Base-by-base conservation (phyloP, 2,113 vertebrate genomes). In the Uria aalge region DNA sequence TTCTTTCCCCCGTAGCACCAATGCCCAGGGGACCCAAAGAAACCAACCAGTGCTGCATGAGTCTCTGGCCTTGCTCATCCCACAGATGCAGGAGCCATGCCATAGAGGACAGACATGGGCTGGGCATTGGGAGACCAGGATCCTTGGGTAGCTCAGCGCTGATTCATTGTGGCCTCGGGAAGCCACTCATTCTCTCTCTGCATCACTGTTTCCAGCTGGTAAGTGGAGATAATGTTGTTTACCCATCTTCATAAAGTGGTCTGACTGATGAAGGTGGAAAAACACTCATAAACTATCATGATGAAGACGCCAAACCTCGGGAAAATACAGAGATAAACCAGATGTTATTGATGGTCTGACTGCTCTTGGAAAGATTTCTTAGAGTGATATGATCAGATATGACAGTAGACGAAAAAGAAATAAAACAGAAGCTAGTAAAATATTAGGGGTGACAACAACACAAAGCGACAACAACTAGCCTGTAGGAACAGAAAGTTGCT, bases 211-310 rank as follows among this genome's bases (percentile, higher is more conserved):
- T 87, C 77, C 81, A 73, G 56, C 50, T 92, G 71, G 53, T 50
- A 79, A 85, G 41, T 66, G 21, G n/a, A 90, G 89, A 91, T 92
- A 95, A 92, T 82, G 56, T 32, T 90, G 76, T 94, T 94, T 91
- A 94, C 6, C 43, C 27, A 12, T 67, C 52, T 88, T 71, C 68
- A 68, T 84, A 68, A 89, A 91, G 48, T 76, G 45, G 34, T 91
- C 77, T 91, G 56, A 81, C 40, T 87, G 80, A 89, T 57, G 81
- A 90, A 95, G 62, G 84, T 90, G 55, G 81, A 94, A 87, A 96
- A 95, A 53, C 41, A 88, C 20, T 76, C 60, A 47, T 74, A 62
- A 89, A 62, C 29, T 66, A 19, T 62, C 23, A 6, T 57, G 73
- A 53, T 84, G 85, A 92, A 86, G 56, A 55, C 2, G 15, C 11